Evolutionary conservation across 1,140 invertebrate genomes (phyloP).

Genomic region (Vanessa atalanta): DNA sequence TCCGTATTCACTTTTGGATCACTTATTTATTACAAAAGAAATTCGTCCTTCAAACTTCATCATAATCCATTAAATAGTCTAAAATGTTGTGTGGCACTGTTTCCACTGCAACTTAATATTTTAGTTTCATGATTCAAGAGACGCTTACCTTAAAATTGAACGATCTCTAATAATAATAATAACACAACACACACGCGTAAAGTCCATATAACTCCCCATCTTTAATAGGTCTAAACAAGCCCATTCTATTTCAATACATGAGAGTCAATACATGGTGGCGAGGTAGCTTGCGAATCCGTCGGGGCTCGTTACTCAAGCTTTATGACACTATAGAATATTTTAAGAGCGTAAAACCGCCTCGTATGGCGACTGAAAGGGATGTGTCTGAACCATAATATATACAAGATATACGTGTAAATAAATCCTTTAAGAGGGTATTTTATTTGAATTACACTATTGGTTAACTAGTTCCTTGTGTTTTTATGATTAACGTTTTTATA

Average conservation of each 20-base stretch:
- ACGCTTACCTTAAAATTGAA: neutral
- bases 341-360: conserved; percentile 55
- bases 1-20: no score
- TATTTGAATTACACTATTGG: no score
- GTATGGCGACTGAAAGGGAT: conserved; percentile 8
- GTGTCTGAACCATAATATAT: conserved; percentile 9
- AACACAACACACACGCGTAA: neutral
- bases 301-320: conserved; percentile 60
- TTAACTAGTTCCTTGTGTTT: neutral
- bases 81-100: neutral
- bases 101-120: neutral
- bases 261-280: conserved; percentile 35
- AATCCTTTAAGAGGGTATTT: neutral
- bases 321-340: conserved; percentile 70
- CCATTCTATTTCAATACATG: conserved; percentile 29
- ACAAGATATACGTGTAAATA: conserved; percentile 6
- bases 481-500: neutral
- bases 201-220: conserved; percentile 2
- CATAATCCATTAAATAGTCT: neutral
- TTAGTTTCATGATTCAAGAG: neutral
- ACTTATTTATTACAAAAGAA: no score
- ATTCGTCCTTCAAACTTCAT: no score
- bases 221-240: conserved; percentile 13
- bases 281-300: conserved; percentile 33
- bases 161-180: neutral